Evolutionary conservation across 2,888 invertebrate species (phyloP), one percentile per base, ranked within the genome.

Genomic region (Lasioglossum marginatum): DNA sequence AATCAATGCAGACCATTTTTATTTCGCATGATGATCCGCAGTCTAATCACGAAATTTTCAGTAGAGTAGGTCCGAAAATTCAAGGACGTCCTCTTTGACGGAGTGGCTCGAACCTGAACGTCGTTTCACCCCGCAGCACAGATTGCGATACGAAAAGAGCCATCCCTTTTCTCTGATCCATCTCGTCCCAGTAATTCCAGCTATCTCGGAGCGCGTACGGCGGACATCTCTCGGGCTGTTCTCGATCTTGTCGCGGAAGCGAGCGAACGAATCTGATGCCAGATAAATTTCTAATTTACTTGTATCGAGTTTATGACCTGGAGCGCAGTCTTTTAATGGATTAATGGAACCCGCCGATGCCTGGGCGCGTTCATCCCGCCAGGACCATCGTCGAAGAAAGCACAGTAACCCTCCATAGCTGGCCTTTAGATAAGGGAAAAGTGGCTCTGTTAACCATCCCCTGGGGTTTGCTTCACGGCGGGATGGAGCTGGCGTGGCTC

Each of bases 231-330:
- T 14, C 48, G 37, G 40, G 66, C 34, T 78, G 48, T 68, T 40
- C 70, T 40, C 63, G 77, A 77, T 82, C 84, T 81, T 77, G 66
- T 80, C 76, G 77, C 75, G 74, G 77, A 78, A 81, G 72, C 76
- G 14, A 48, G 75, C 34, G 63, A 66, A 66, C 70, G 78, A 76
- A 81, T 74, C 79, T 70, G 87, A 87, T 82, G 87, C 52, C 63
- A 87, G 87, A 87, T 88, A 87, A 87, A 85, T 88, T 88, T 88
- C 88, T 85, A 87, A 87, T 88, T 88, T 88, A 85, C 87, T 87
- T 85, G 73, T 82, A 85, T 85, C 82, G 82, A 80, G 87, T 87
- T 85, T 79, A 82, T 82, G 78, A 75, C 79, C 70, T 73, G 60
- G 80, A 76, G 70, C 73, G 78, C 73, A 48, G 70, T 78, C 52